Conservation (phyloP, 2,113 vertebrate genomes). For the Cisticola juncidis region DNA sequence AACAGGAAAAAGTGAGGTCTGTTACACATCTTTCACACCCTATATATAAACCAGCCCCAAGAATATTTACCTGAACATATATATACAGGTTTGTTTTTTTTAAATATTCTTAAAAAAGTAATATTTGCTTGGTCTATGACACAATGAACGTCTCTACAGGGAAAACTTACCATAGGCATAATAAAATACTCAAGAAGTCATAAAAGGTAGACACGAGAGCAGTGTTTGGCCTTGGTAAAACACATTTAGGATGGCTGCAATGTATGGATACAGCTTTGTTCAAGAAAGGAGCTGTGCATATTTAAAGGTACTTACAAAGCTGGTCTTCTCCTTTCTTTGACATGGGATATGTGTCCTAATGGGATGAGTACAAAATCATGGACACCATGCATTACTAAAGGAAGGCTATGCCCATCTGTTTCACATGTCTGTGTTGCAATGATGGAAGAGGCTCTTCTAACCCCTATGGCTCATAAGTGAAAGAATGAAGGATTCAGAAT, state of each 20-base stretch:
- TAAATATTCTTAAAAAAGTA: slow-evolving; percentile 56
- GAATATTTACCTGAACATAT: slow-evolving; percentile 50
- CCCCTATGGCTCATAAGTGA: slow-evolving; percentile 35
- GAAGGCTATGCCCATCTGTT: background rate
- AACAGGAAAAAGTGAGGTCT: slow-evolving; percentile 45
- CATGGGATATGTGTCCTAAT: background rate
- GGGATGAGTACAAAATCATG: slow-evolving; percentile 1
- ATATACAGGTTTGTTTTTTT: background rate
- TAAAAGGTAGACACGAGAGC: slow-evolving; percentile 47
- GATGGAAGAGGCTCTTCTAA: background rate
- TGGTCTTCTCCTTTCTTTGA: slow-evolving; percentile 52
- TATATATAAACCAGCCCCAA: slow-evolving; percentile 36
- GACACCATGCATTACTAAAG: slow-evolving; percentile 30
- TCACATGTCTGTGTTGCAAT: background rate
- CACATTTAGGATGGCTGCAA: slow-evolving; percentile 24
- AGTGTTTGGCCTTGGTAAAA: slow-evolving; percentile 47
- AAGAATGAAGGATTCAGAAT: background rate
- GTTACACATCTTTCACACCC: slow-evolving; percentile 36
- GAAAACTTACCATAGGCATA: slow-evolving; percentile 25
- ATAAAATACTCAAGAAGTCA: slow-evolving; percentile 56
- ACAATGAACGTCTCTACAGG: slow-evolving; percentile 57
- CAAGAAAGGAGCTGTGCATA: slow-evolving; percentile 51
- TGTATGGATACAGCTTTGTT: slow-evolving; percentile 15
- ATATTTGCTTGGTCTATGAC: slow-evolving; percentile 60
- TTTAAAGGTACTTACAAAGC: slow-evolving; percentile 43